Evolutionary conservation across 1,140 invertebrate genomes (phyloP), one percentile per base, ranked within the genome.

Genomic region (Cotesia typhae): DNA sequence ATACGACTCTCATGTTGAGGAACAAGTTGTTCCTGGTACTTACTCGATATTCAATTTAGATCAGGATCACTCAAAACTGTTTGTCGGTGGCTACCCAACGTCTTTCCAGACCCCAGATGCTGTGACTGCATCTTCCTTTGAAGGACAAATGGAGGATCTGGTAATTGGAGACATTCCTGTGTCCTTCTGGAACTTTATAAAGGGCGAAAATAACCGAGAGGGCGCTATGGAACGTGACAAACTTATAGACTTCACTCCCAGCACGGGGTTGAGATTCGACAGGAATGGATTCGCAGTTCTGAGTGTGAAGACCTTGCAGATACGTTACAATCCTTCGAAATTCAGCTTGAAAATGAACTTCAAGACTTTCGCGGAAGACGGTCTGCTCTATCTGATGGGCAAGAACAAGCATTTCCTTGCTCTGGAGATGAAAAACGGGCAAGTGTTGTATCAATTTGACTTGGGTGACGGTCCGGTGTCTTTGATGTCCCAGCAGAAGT

Each of bases 111-210:
- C 94, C 2, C 94, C 94, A 71, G 83, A 89, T 3, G 89, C 86
- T 0, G 87, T 98, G 3, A 89, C 88, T 6, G 90, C 91, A 59
- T 91, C 90, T 3, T 92, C 91, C 0, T 99, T 97, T 82, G 91
- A 92, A 61, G 98, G 98, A 3, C 90, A 93, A 77, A 94, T 99
- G 72, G 97, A 99, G 82, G 95, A 96, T 66, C 83, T 99, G 0
- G 90, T 92, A 64, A 93, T 99, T 75, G 96, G 96, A 14, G 94
- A 96, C 38, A 92, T 92, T 10, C 93, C 92, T 3, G 90, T 99
- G 12, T 97, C 97, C 0, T 88, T 99, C 12, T 99, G 97, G 97
- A 99, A 99, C 87, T 98, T 98, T 79, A 87, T 91, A 5, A 91
- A 93, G 55, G 92, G 90, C 35, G 92, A 92, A 51, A 92, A 94